Percentiles rank a stretch among this genome's conserved stretches.
Evolutionary conservation across 2,113 vertebrate species (phyloP).

Genomic region (Phrynosoma platyrhinos): DNA sequence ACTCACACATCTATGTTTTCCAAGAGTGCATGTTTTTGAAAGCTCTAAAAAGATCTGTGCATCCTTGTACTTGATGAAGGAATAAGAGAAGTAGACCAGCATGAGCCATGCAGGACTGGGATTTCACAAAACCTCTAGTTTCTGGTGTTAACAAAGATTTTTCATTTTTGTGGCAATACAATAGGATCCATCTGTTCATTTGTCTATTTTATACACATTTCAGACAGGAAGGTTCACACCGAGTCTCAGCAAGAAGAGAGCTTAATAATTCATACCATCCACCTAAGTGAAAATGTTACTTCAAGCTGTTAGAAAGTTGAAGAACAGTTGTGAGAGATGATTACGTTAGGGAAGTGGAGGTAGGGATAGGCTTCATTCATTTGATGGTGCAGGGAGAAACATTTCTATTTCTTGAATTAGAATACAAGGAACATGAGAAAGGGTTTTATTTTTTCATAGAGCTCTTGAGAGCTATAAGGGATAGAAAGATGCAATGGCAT

Average conservation of each 20-base stretch:
- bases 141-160: background rate
- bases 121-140: conserved; percentile 24
- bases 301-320: conserved; percentile 15
- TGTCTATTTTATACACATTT: conserved; percentile 8
- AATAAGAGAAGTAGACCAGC: conserved; percentile 11
- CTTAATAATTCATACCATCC: conserved; percentile 17
- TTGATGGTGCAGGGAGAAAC: too few species aligned
- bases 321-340: background rate
- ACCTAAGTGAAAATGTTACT: conserved; percentile 5
- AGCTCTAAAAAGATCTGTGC: conserved; percentile 6
- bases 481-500: background rate
- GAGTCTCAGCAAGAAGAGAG: fast-evolving
- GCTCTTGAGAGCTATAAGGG: background rate
- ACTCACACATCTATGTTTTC: background rate
- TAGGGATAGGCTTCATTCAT: background rate
- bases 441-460: background rate
- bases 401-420: background rate
- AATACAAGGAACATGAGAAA: background rate
- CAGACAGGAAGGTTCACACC: conserved; percentile 9
- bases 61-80: background rate
- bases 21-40: background rate
- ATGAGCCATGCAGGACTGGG: background rate
- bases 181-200: conserved; percentile 8
- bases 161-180: conserved; percentile 4
- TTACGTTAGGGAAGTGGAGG: background rate